Percentiles rank a stretch among this genome's conserved stretches.
These are phyloP conservation scores for Alectoris magna DNA, from an alignment of 2,797 vertebrate genomes.

Conservation along the genomic window DNA sequence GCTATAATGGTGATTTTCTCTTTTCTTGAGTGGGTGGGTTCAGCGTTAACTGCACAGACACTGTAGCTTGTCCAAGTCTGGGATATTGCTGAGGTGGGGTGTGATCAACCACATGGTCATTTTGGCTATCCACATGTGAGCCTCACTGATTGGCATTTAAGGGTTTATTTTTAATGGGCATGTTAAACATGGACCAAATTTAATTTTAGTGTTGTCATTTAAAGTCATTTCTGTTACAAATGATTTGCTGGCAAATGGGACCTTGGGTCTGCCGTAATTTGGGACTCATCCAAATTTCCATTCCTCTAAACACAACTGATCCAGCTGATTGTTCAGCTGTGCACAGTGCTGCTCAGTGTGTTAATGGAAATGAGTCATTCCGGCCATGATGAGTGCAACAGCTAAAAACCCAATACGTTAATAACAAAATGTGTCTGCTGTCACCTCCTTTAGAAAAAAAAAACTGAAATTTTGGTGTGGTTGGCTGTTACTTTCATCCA, in stretches of 20 bases:
- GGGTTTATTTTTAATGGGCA: constrained; percentile 33
- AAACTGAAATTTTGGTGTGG: fast-evolving
- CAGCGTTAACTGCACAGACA: neutral
- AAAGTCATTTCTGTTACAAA: constrained; percentile 21
- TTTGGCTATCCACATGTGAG: neutral
- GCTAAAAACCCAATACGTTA: neutral
- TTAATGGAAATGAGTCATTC: neutral
- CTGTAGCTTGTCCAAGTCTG: neutral
- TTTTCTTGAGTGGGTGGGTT: neutral
- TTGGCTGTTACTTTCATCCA: neutral
- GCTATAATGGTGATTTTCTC: neutral
- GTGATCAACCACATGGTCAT: neutral
- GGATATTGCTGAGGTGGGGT: neutral
- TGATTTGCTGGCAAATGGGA: constrained; percentile 37
- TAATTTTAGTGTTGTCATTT: constrained; percentile 39
- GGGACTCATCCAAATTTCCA: neutral
- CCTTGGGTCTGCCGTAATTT: neutral
- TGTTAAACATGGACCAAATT: constrained; percentile 35
- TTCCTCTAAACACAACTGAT: neutral
- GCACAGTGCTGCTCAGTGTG: neutral
- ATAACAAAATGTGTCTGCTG: neutral
- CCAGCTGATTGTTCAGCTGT: constrained; percentile 6
- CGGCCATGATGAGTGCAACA: neutral
- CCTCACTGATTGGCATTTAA: neutral
- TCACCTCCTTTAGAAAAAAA: neutral